These are phyloP conservation scores for Ylistrum balloti DNA, from an alignment of 1,140 invertebrate species.

Conservation along the genomic window DNA sequence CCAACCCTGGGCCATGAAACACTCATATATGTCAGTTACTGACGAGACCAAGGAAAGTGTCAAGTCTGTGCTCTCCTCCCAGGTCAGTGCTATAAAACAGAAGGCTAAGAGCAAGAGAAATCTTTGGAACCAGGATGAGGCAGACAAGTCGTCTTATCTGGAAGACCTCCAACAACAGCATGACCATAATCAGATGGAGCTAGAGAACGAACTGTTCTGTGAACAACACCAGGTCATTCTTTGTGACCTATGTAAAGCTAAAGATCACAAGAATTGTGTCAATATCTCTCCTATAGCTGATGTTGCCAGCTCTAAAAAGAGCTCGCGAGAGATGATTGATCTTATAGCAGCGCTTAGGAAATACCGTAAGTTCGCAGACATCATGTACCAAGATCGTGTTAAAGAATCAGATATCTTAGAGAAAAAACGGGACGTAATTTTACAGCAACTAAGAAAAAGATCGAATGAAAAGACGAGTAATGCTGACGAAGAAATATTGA, in stretches of 20 bases:
- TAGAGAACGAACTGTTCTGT: slow-evolving; percentile 49
- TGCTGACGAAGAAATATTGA: background rate
- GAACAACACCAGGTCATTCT: slow-evolving; percentile 38
- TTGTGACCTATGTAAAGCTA: slow-evolving; percentile 40
- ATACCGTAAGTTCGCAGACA: slow-evolving; percentile 29
- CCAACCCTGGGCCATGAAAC: slow-evolving; percentile 34
- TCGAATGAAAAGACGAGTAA: background rate
- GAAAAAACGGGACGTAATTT: slow-evolving; percentile 8
- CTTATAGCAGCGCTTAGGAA: slow-evolving; percentile 38
- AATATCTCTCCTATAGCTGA: background rate
- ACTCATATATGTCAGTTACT: slow-evolving; percentile 4
- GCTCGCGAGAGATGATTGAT: background rate
- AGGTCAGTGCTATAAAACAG: background rate
- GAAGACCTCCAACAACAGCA: slow-evolving; percentile 42
- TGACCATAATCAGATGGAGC: slow-evolving; percentile 41
- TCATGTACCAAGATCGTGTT: slow-evolving; percentile 44
- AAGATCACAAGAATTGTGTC: slow-evolving; percentile 33
- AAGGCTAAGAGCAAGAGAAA: background rate
- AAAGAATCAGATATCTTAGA: slow-evolving; percentile 36
- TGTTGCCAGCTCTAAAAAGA: slow-evolving; percentile 36
- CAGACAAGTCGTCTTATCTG: slow-evolving; percentile 41
- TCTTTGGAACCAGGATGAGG: slow-evolving; percentile 41
- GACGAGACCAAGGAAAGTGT: slow-evolving; percentile 20
- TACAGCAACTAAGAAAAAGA: slow-evolving; percentile 21
- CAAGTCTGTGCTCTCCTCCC: background rate